Evolutionary conservation across 2,113 vertebrate species (phyloP).

Genomic region (Heliornis fulica): DNA sequence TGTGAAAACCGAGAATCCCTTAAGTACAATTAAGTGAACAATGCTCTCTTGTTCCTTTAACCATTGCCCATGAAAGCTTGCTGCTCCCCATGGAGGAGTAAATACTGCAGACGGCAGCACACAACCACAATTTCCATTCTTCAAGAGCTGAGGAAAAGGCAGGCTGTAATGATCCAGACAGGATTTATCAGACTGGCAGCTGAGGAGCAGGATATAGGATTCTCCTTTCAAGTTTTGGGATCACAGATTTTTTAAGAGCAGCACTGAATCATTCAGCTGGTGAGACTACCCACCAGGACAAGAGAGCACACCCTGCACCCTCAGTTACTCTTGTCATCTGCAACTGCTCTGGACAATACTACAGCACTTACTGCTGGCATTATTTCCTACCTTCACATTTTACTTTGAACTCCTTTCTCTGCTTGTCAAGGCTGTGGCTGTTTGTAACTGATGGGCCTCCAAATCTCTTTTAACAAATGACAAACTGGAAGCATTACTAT

Average conservation of each 20-base stretch:
- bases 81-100: no score
- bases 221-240: neutral
- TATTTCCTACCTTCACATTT: neutral
- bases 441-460: no score
- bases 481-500: no score
- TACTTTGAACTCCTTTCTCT: neutral
- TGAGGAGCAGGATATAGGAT: rapidly evolving
- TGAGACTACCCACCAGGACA: neutral
- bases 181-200: neutral
- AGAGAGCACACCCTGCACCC: neutral
- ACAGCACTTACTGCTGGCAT: rapidly evolving
- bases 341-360: neutral
- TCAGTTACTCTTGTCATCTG: neutral
- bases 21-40: neutral
- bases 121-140: neutral
- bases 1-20: neutral
- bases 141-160: neutral
- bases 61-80: neutral
- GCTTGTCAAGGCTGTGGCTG: neutral
- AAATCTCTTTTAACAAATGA: no score
- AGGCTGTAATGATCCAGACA: neutral
- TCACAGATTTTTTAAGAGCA: no score
- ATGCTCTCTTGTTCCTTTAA: neutral
- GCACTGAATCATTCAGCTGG: neutral
- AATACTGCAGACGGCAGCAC: neutral